phyloP scores from a whole-genome alignment of 64 coral and sea anemone genomes.

The Porites lutea region DNA sequence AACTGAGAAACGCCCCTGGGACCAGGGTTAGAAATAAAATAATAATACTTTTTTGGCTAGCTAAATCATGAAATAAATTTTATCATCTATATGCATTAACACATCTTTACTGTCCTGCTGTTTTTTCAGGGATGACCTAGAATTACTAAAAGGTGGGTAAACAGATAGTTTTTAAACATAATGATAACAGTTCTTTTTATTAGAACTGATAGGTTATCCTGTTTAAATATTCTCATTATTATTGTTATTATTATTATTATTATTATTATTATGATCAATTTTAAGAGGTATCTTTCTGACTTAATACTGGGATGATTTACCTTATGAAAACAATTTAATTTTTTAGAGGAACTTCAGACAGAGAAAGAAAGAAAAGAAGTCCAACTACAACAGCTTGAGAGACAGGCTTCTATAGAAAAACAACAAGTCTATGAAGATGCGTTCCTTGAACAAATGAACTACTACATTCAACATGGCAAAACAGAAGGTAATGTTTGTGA shows the following conservation, averaged over 20 bases:
- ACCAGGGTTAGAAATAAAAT: no score
- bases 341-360: slow-evolving; percentile 90
- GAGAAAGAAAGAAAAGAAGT: slow-evolving; percentile 74
- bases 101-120: background rate
- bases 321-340: background rate
- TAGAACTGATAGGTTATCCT: background rate
- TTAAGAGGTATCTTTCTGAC: no score
- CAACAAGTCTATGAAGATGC: slow-evolving; percentile 95
- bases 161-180: background rate
- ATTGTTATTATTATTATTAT: no score
- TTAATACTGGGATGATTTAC: no score
- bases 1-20: no score
- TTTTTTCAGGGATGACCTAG: slow-evolving; percentile 86
- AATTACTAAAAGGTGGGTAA: slow-evolving; percentile 71
- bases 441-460: slow-evolving; percentile 94
- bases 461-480: slow-evolving; percentile 89
- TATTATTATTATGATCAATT: no score
- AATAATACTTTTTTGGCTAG: no score
- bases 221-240: background rate
- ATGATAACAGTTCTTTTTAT: no score
- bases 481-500: slow-evolving; percentile 69
- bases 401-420: slow-evolving; percentile 86
- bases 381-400: slow-evolving; percentile 73
- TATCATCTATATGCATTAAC: no score
- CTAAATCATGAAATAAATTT: no score